These are phyloP conservation scores for Todiramphus saurophagus DNA, from an alignment of 2,113 vertebrate genomes.

Conservation along the genomic window DNA sequence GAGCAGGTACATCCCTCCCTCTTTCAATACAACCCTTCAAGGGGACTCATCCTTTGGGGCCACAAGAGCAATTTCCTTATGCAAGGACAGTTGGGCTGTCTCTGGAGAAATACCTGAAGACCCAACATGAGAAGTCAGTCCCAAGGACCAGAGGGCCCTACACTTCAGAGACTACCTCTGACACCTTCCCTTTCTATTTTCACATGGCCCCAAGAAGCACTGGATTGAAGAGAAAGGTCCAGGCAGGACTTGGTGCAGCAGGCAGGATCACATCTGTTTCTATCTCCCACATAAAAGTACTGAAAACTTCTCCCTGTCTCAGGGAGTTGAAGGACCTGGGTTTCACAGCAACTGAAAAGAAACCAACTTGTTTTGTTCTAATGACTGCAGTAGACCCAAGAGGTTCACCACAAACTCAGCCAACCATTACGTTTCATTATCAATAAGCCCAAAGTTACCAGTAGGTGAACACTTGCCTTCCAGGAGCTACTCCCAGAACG, in stretches of 20 bases:
- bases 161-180: background rate
- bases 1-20: background rate
- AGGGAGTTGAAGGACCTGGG: background rate
- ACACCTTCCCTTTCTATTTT: background rate
- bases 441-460: background rate
- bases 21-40: background rate
- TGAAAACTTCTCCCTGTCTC: background rate
- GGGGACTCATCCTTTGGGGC: accelerated
- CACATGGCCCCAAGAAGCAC: background rate
- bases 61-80: background rate
- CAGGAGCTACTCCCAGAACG: background rate
- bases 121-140: background rate
- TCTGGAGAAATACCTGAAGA: background rate
- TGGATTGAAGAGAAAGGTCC: background rate
- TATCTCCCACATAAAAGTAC: background rate
- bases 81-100: background rate
- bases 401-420: background rate
- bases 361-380: background rate
- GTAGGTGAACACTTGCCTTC: background rate
- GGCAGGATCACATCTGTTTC: background rate
- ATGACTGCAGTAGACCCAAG: background rate
- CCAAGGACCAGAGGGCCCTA: background rate
- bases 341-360: background rate
- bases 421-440: background rate
- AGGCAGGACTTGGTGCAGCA: background rate